phyloP scores from a whole-genome alignment of 2,888 invertebrate genomes.

The Archips xylosteana region DNA sequence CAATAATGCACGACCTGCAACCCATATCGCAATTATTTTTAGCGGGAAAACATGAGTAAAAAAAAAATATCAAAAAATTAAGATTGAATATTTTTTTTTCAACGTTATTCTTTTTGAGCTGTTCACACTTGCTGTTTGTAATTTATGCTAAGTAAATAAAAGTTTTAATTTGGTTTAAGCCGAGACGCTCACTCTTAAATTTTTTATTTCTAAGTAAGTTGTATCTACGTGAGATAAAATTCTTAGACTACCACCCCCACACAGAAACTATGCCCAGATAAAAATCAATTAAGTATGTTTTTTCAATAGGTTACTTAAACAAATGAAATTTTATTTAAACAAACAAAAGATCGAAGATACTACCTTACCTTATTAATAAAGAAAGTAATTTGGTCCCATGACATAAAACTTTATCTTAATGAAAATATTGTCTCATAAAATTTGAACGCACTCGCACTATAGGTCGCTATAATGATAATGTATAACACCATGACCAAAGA shows the following conservation, averaged over 20 bases:
- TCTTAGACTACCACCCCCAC: not conserved
- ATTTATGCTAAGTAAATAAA: too few relatives aligned
- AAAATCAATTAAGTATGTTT: not conserved
- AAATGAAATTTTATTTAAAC: not conserved
- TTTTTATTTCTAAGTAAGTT: too few relatives aligned
- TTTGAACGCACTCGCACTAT: slow-evolving; percentile 13
- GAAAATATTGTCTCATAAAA: slow-evolving; percentile 24
- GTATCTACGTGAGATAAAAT: too few relatives aligned
- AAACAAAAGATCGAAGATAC: slow-evolving; percentile 13
- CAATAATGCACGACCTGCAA: too few relatives aligned
- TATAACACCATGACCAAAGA: slow-evolving; percentile 30
- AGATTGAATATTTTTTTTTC: too few relatives aligned
- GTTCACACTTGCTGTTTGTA: too few relatives aligned
- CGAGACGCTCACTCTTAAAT: too few relatives aligned
- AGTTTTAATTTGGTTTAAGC: too few relatives aligned
- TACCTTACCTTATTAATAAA: slow-evolving; percentile 7
- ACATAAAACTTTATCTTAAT: slow-evolving; percentile 17
- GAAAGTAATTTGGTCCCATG: slow-evolving; percentile 8
- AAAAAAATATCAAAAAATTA: too few relatives aligned
- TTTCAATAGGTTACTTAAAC: not conserved
- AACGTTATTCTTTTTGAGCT: too few relatives aligned
- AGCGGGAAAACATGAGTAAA: too few relatives aligned
- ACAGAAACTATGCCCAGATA: not conserved
- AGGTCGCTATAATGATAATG: slow-evolving; percentile 27
- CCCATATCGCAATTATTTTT: too few relatives aligned